Base-by-base conservation (phyloP, 2,888 invertebrate genomes). In the Kryphioiulus occultus region DNA sequence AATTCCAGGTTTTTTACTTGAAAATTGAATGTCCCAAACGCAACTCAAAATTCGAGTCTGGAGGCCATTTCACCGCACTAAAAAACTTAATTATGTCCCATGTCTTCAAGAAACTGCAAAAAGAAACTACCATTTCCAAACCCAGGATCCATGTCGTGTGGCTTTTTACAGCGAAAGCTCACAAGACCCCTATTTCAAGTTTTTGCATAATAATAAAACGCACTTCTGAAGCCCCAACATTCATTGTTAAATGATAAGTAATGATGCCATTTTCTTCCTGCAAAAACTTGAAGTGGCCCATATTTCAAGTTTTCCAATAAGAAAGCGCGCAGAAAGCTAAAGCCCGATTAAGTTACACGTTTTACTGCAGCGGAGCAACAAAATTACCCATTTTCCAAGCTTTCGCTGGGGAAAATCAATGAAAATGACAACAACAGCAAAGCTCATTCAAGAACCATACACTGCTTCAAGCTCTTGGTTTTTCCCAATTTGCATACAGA, bases 201-300 rank as follows among this genome's bases (percentile, higher is more conserved):
- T 26, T 68, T 22, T 26, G 68, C 68, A 68, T 44, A 10, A 44
- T 68, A 68, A 68, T 68, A 68, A 68, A 68, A 12, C 68, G 68
- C 26, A 26, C 68, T 26, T 68, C 26, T 68, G 68, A 68, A 68
- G 68, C 15, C 26, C 10, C 26, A 68, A 68, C 68, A 68, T 68
- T 26, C 68, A 68, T 68, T 68, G 68, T 68, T 68, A 68, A 68
- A 68, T 68, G 68, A 68, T 68, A 68, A 68, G 68, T 68, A 68
- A 68, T 68, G 68, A 68, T 10, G 68, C 68, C 26, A 26, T 68
- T 68, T 68, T 68, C 68, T 68, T 68, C 26, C 26, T 15, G 26
- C 68, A 68, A 68, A 68, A 68, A 68, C 68, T 26, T 12, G 12
- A 68, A 68, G 68, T 68, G 68, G 5, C 68, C 68, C 26, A 68